phyloP scores from a whole-genome alignment of 2,888 invertebrate genomes.

The Platynereis dumerilii region DNA sequence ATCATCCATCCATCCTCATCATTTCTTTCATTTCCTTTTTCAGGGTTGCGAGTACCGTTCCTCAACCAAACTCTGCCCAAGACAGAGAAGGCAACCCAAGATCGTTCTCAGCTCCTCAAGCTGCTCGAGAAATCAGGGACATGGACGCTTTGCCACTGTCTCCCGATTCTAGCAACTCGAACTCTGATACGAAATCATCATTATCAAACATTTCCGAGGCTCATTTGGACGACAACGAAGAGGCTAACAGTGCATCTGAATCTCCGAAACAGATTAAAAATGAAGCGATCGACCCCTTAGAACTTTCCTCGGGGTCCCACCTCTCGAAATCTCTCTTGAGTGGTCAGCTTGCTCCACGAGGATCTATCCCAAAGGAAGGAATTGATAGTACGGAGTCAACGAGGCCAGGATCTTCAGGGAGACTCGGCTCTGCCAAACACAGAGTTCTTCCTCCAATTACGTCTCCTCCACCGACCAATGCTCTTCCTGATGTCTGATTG shows the following conservation, averaged over 20 bases:
- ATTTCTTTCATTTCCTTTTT: too few relatives aligned
- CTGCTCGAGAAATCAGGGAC: conserved; percentile 33
- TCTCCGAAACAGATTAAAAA: conserved; percentile 7
- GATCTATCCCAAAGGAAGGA: neutral
- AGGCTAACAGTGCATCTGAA: conserved; percentile 30
- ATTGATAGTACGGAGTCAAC: neutral
- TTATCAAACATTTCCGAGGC: conserved; percentile 53
- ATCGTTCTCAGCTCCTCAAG: conserved; percentile 46
- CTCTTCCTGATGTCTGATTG: neutral
- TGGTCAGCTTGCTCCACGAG: conserved; percentile 37
- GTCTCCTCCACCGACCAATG: neutral
- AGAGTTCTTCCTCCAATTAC: neutral
- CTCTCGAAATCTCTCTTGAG: conserved; percentile 19
- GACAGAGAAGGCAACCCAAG: conserved; percentile 38
- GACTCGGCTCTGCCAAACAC: neutral
- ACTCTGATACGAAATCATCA: conserved; percentile 42
- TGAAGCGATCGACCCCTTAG: conserved; percentile 44
- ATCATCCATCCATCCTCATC: too few relatives aligned
- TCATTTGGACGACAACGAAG: conserved; percentile 27
- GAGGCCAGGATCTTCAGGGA: neutral
- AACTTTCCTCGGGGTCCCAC: conserved; percentile 45
- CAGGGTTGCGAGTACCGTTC: conserved; percentile 53
- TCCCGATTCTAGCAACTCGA: conserved; percentile 49
- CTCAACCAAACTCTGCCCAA: conserved; percentile 47
- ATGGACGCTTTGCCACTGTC: conserved; percentile 36